Percentiles rank a stretch among this genome's conserved stretches.
phyloP scores from a whole-genome alignment of 2,113 vertebrate genomes.

The Grantiella picta region DNA sequence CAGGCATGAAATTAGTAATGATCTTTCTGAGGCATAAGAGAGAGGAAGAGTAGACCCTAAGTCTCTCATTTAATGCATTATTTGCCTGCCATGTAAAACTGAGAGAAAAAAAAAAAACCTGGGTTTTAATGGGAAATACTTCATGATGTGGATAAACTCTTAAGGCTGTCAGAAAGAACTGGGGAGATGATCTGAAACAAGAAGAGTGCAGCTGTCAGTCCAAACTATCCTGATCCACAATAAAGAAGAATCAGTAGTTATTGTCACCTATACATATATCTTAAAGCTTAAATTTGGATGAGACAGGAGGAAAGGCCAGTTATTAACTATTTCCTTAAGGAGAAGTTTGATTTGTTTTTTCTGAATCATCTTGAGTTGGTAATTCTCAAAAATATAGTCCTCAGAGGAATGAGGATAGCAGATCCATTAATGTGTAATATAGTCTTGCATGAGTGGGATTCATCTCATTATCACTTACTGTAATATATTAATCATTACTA shows the following conservation, averaged over 20 bases:
- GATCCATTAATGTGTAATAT: neutral
- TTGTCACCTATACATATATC: neutral
- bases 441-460: neutral
- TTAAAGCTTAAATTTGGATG: neutral
- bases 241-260: neutral
- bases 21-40: neutral
- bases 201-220: neutral
- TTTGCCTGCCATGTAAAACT: neutral
- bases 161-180: neutral
- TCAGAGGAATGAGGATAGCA: neutral
- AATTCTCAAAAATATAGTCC: neutral
- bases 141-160: neutral
- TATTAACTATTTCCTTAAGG: neutral
- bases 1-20: neutral
- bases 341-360: neutral
- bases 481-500: neutral
- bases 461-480: neutral
- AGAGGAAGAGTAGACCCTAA: neutral
- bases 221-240: neutral
- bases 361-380: neutral
- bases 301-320: neutral
- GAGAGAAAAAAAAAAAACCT: neutral
- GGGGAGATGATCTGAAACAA: neutral
- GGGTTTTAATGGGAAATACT: neutral
- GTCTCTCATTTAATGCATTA: neutral